These are phyloP conservation scores for Drosophila ambigua DNA, from an alignment of 1,140 invertebrate genomes.

Conservation along the genomic window DNA sequence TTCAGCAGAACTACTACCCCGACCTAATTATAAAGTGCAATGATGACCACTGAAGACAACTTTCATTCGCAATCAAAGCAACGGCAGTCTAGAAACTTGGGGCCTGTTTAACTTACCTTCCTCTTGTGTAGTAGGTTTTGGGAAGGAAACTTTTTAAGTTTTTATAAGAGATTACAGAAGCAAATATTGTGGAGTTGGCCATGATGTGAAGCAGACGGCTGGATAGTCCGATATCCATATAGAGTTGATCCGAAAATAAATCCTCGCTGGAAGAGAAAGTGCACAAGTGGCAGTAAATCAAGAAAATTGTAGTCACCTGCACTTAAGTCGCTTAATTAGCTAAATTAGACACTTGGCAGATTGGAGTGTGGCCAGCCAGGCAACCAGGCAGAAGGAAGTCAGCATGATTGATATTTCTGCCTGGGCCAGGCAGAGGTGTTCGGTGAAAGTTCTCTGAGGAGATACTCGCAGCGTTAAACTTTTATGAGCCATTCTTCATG, in stretches of 20 bases:
- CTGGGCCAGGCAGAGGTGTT: conserved; percentile 24
- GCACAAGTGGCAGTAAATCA: conserved; percentile 41
- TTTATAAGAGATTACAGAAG: conserved; percentile 85
- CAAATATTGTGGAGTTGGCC: conserved; percentile 82
- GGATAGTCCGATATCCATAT: conserved; percentile 81
- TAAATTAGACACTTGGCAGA: conserved; percentile 61
- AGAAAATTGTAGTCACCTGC: conserved; percentile 20
- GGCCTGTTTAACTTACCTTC: conserved; percentile 64
- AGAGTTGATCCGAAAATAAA: conserved; percentile 82
- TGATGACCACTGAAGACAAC: conserved; percentile 10
- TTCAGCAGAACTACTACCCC: neutral
- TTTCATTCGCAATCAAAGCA: too few species aligned
- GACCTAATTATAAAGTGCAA: conserved; percentile 31
- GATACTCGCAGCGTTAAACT: conserved; percentile 50
- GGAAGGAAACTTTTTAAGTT: conserved; percentile 85
- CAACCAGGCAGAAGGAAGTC: neutral
- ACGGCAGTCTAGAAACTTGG: neutral
- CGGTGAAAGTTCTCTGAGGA: conserved; percentile 1
- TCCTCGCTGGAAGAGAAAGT: conserved; percentile 68
- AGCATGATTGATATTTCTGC: conserved; percentile 20
- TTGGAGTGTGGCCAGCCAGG: conserved; percentile 13
- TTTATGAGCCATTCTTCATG: conserved; percentile 66
- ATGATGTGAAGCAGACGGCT: conserved; percentile 75
- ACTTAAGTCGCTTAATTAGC: conserved; percentile 59
- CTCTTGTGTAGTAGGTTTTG: conserved; percentile 84